Conservation (phyloP, 1,140 invertebrate genomes). For the Brachystomella parvula region DNA sequence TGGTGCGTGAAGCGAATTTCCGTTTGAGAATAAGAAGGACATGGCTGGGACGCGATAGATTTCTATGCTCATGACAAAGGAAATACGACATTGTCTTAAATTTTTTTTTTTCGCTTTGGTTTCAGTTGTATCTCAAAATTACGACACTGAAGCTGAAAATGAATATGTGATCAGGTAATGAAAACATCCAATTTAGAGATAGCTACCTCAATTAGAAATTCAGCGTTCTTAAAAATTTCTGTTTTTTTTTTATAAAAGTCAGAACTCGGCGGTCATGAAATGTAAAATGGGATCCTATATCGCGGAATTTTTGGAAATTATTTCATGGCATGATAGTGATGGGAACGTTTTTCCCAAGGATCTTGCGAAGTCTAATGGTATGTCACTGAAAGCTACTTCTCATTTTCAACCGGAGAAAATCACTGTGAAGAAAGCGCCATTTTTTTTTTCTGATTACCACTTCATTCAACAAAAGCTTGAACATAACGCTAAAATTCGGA, state of each 20-base stretch:
- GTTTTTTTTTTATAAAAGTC: slow-evolving; percentile 40
- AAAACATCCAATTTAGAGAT: not conserved
- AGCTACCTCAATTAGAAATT: slow-evolving; percentile 61
- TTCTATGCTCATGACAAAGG: not conserved
- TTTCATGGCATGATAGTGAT: slow-evolving; percentile 72
- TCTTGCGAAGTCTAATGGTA: slow-evolving; percentile 13
- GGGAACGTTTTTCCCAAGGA: slow-evolving; percentile 23
- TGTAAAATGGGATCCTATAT: slow-evolving; percentile 88
- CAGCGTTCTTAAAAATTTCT: slow-evolving; percentile 50
- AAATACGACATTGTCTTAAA: not conserved
- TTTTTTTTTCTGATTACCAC: too few relatives aligned
- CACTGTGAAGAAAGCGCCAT: too few relatives aligned
- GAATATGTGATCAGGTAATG: slow-evolving; percentile 71
- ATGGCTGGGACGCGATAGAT: not conserved
- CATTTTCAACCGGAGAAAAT: too few relatives aligned
- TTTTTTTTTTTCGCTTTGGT: slow-evolving; percentile 29
- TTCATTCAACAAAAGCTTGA: too few relatives aligned
- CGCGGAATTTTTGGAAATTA: slow-evolving; percentile 78
- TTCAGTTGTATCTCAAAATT: slow-evolving; percentile 74
- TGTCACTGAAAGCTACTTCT: too few relatives aligned
- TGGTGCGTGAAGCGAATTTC: not conserved
- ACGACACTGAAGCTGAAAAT: slow-evolving; percentile 79
- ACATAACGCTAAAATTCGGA: too few relatives aligned
- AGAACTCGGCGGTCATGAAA: slow-evolving; percentile 82
- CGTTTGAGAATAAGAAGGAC: not conserved